Evolutionary conservation across 2,797 vertebrate species (phyloP).

Genomic region (Enteromius viviparus): DNA sequence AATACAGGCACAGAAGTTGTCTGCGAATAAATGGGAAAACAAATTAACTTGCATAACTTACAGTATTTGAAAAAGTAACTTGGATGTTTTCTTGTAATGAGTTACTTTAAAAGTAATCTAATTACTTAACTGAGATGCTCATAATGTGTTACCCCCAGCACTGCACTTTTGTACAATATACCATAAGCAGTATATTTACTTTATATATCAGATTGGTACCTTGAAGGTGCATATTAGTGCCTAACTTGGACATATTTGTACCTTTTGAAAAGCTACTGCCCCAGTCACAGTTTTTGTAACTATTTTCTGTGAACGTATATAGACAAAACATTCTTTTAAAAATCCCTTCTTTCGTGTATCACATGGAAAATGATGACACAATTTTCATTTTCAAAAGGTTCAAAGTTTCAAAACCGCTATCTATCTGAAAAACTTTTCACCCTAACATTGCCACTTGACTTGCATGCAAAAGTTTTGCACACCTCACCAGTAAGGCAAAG

Average conservation of each 20-base stretch:
- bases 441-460: constrained; percentile 57
- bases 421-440: constrained; percentile 43
- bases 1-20: not conserved
- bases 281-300: not conserved
- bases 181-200: not conserved
- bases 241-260: not conserved
- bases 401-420: no score
- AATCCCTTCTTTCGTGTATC: not conserved
- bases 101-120: not conserved
- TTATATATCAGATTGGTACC: not conserved
- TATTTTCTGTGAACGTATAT: not conserved
- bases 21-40: not conserved
- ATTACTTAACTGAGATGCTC: not conserved
- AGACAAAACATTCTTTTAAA: not conserved
- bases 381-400: not conserved
- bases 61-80: no score
- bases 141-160: not conserved
- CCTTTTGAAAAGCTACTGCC: not conserved
- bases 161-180: not conserved
- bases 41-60: not conserved
- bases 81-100: not conserved
- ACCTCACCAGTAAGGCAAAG: constrained; percentile 27
- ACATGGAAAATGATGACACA: not conserved
- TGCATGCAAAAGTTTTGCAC: constrained; percentile 55
- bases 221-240: not conserved